Evolutionary conservation across 2,888 invertebrate species (phyloP).

Genomic region (Isoperla grammatica): DNA sequence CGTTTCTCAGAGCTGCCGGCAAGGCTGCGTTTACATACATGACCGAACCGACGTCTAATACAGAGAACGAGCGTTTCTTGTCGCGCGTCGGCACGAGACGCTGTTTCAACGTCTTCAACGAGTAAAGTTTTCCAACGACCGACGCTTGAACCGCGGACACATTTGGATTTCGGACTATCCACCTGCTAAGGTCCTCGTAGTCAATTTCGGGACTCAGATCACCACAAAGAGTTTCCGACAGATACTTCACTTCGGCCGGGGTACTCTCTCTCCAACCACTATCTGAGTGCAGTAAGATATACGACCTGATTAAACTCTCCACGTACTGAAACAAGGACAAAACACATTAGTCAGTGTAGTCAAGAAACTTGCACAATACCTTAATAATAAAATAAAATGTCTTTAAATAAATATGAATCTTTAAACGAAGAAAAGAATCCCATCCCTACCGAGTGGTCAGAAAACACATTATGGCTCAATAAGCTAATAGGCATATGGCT

Average conservation of each 20-base stretch:
- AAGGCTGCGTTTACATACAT: conserved; percentile 75
- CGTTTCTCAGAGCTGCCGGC: conserved; percentile 64
- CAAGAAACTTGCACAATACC: too few relatives aligned
- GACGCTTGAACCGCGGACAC: conserved; percentile 18
- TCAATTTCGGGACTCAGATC: conserved; percentile 6
- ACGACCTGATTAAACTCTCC: conserved; percentile 69
- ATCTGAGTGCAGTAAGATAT: conserved; percentile 43
- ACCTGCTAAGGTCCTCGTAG: conserved; percentile 5
- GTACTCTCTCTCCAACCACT: not conserved
- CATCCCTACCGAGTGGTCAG: too few relatives aligned
- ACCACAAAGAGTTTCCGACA: conserved; percentile 18
- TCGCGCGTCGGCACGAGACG: conserved; percentile 20
- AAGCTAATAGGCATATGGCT: too few relatives aligned
- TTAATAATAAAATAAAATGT: too few relatives aligned
- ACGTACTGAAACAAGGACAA: conserved; percentile 55
- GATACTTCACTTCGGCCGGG: not conserved
- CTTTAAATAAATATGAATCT: too few relatives aligned
- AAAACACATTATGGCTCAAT: too few relatives aligned
- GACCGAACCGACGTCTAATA: conserved; percentile 65
- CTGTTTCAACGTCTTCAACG: not conserved
- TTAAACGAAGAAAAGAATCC: too few relatives aligned
- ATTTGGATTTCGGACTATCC: conserved; percentile 18
- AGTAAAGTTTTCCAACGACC: conserved; percentile 7
- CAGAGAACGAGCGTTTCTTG: conserved; percentile 21
- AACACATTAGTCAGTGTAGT: conserved; percentile 7